Evolutionary conservation across 2,797 vertebrate species (phyloP).

Genomic region (Micropoecilia bifurca): DNA sequence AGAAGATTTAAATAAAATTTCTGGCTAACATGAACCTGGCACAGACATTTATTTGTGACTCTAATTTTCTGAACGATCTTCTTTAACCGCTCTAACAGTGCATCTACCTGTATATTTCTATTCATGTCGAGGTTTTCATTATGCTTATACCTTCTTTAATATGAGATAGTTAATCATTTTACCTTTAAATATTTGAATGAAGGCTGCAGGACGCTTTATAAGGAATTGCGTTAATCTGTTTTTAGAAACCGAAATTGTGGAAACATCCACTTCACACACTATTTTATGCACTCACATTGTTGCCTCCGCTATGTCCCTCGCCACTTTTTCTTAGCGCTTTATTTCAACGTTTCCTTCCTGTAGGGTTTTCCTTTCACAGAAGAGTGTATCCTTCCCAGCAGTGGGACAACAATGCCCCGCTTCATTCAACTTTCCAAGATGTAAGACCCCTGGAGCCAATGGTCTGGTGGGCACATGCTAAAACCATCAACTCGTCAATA

Average conservation of each 20-base stretch:
- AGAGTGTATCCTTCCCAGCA: constrained; percentile 56
- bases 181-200: constrained; percentile 44
- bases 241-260: constrained; percentile 56
- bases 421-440: constrained; percentile 66
- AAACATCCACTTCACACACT: constrained; percentile 38
- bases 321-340: constrained; percentile 71
- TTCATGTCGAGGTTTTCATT: too few relatives aligned
- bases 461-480: constrained; percentile 66
- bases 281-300: constrained; percentile 28
- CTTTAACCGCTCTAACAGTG: background rate
- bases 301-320: constrained; percentile 45
- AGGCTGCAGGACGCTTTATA: constrained; percentile 60
- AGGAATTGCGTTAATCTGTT: constrained; percentile 54
- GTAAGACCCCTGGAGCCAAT: constrained; percentile 65
- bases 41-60: background rate
- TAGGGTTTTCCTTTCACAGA: constrained; percentile 61
- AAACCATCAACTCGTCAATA: constrained; percentile 71
- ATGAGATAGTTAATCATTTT: constrained; percentile 17
- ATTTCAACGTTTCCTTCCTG: constrained; percentile 74
- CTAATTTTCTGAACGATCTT: background rate
- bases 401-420: constrained; percentile 66
- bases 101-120: too few relatives aligned
- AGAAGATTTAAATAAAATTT: background rate
- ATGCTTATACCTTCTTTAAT: constrained; percentile 18
- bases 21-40: background rate